Base-by-base conservation (phyloP, 2,888 invertebrate species). In the Halictus quadricinctus region DNA sequence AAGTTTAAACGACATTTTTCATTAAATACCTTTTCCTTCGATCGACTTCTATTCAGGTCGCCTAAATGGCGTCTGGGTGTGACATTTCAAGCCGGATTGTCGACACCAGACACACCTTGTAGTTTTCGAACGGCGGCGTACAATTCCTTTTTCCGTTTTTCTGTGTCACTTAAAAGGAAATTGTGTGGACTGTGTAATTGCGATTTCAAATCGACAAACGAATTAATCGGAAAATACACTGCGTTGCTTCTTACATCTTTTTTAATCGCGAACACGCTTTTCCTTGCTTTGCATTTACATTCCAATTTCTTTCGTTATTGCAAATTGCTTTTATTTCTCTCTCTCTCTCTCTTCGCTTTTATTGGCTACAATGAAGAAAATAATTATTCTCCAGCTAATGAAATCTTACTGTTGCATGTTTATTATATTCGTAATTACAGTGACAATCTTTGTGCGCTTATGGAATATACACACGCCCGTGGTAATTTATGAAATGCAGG, bases 81-180 rank as follows among this genome's bases (percentile, higher is more conserved):
- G 80, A 69, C 54, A 75, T 80, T 80, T 80, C 75, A 25, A 41
- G 60, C 50, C n/a, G 72, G 43, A 48, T 46, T 36, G 73, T 50
- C 50, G 73, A 64, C 79, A 73, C 25, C 73, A 66, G 73, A 64
- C n/a, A 66, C 18, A 36, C 64, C 73, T 50, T 66, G 73, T n/a
- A 73, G 64, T 66, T 79, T 73, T 64, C 73, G 64, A 50, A 54
- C 54, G 41, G 13, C 50, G 18, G 10, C n/a, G n/a, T 41, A 41
- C 64, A 46, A 64, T 79, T 25, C 21, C 21, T 21, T 41, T 0
- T n/a, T 8, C 54, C 41, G 36, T 43, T 50, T 50, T 73, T 36
- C 21, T 64, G 48, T 60, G 36, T 79, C 60, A 15, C 36, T 64
- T n/a, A 8, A 21, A 25, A 48, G 48, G 25, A 60, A 73, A 66